Conservation (phyloP, 2,888 invertebrate species). For the Tricholauxania praeusta region DNA sequence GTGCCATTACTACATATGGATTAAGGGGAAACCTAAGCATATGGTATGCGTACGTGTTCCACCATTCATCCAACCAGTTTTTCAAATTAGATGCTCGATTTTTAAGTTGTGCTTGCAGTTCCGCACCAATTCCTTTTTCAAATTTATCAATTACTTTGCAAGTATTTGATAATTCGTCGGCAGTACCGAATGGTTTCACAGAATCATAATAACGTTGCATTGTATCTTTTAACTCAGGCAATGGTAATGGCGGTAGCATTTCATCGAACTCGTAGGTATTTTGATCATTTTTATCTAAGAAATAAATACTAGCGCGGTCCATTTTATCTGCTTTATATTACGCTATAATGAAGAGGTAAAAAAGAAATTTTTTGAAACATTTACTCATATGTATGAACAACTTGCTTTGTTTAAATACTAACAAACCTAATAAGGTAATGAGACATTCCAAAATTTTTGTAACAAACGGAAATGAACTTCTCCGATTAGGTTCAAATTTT, state of each 20-base stretch:
- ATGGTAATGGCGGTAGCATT: constrained; percentile 69
- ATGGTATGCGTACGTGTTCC: constrained; percentile 72
- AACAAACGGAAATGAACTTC: too few relatives aligned
- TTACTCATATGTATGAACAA: too few relatives aligned
- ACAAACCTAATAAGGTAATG: too few relatives aligned
- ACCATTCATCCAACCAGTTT: constrained; percentile 73
- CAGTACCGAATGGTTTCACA: constrained; percentile 68
- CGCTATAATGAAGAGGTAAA: background rate
- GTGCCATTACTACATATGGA: constrained; percentile 70
- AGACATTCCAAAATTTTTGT: too few relatives aligned
- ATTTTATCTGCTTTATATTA: constrained; percentile 46
- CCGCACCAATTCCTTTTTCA: constrained; percentile 68
- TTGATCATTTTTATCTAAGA: constrained; percentile 55
- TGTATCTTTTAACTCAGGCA: constrained; percentile 70
- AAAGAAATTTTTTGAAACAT: background rate
- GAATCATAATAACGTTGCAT: constrained; percentile 71
- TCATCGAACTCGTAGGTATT: constrained; percentile 71
- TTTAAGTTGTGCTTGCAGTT: constrained; percentile 68
- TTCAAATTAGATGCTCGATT: constrained; percentile 66
- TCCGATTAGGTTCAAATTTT: too few relatives aligned
- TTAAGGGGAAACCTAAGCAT: constrained; percentile 68
- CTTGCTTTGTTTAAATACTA: too few relatives aligned
- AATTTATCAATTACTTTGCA: constrained; percentile 69
- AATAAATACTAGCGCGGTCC: constrained; percentile 63
- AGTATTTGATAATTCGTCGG: constrained; percentile 68